Conservation (phyloP, 2,113 vertebrate genomes). For the Mastomys natalensis region DNA sequence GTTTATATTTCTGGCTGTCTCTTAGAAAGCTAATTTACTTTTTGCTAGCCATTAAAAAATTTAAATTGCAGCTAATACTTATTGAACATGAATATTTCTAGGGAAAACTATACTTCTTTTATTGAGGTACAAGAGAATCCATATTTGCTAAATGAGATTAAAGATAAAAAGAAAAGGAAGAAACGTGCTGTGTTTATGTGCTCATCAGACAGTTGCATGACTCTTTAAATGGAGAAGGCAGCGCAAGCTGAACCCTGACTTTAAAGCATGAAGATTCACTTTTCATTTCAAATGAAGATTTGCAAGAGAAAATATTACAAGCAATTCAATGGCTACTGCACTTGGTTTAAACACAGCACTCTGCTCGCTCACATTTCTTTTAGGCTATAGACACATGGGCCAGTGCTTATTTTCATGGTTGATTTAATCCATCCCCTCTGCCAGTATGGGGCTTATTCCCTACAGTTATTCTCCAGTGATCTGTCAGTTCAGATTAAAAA, state of each 20-base stretch:
- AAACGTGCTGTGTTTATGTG: neutral
- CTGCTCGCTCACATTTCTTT: constrained; percentile 68
- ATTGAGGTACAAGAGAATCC: constrained; percentile 8
- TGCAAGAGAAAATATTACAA: constrained; percentile 47
- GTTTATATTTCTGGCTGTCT: constrained; percentile 2
- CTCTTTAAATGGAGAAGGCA: neutral
- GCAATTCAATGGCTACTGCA: neutral
- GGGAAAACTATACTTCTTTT: neutral
- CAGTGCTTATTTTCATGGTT: constrained; percentile 80
- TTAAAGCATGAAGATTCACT: neutral
- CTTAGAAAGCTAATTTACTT: neutral
- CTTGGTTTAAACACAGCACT: constrained; percentile 61
- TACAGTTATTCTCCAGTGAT: constrained; percentile 79
- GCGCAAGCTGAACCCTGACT: neutral
- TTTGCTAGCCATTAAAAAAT: neutral
- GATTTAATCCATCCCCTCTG: constrained; percentile 77
- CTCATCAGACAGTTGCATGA: constrained; percentile 1
- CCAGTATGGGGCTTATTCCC: constrained; percentile 78
- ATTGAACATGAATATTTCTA: constrained; percentile 7
- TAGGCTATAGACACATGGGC: constrained; percentile 71
- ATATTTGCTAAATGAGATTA: neutral
- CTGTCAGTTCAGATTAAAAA: constrained; percentile 80
- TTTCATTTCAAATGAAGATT: constrained; percentile 45
- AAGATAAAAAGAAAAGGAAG: neutral
- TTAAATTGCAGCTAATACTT: constrained; percentile 41